A percentile compares a stretch with the other conserved stretches of the same genome.
These are phyloP conservation scores for Nerophis lumbriciformis DNA, from an alignment of 2,113 vertebrate species.

Conservation along the genomic window DNA sequence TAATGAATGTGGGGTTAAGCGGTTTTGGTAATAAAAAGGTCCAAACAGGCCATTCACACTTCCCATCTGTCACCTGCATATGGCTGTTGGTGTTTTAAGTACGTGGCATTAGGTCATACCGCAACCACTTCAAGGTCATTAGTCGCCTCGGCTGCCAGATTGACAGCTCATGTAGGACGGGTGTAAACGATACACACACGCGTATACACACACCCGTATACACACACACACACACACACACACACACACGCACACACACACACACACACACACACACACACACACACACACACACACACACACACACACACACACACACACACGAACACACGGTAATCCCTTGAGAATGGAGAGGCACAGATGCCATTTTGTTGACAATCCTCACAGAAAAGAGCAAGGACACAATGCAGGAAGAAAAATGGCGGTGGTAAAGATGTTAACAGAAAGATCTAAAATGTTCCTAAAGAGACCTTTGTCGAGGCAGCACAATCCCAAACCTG, in stretches of 20 bases:
- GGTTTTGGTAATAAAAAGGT: constrained; percentile 44
- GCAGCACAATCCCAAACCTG: neutral
- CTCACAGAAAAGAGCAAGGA: constrained; percentile 1
- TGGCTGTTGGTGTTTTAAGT: constrained; percentile 11
- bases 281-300: too few species aligned
- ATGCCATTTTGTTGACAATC: constrained; percentile 39
- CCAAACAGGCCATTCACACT: constrained; percentile 35
- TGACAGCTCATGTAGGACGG: constrained; percentile 16
- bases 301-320: neutral
- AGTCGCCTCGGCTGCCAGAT: constrained; percentile 16
- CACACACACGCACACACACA: neutral
- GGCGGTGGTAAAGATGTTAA: neutral
- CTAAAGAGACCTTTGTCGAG: neutral
- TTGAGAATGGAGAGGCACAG: constrained; percentile 14
- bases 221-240: neutral
- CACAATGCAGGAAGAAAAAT: neutral
- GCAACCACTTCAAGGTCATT: constrained; percentile 40
- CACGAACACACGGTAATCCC: constrained; percentile 18
- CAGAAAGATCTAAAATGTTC: neutral
- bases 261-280: neutral
- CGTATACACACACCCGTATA: neutral
- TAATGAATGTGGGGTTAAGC: constrained; percentile 28
- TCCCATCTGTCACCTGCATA: constrained; percentile 34
- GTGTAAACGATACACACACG: constrained; percentile 2
- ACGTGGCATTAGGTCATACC: constrained; percentile 20